Evolutionary conservation across 2,113 vertebrate species (phyloP).

Genomic region (Microtus ochrogaster): DNA sequence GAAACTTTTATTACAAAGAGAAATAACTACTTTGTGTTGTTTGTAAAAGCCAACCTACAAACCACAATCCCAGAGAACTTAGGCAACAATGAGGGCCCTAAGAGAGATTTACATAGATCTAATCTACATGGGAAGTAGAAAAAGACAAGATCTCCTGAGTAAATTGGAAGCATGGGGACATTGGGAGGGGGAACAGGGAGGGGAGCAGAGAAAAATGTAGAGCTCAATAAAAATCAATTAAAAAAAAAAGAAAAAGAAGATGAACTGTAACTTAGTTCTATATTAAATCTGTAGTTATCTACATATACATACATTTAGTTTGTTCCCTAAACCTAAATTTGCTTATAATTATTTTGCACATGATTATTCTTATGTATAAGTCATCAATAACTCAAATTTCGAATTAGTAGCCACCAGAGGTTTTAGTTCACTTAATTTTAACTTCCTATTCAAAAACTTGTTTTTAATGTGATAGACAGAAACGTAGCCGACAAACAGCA

Average conservation of each 20-base stretch:
- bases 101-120: no score
- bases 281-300: not conserved
- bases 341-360: not conserved
- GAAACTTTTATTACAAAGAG: no score
- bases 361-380: slow-evolving; percentile 4
- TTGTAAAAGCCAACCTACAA: no score
- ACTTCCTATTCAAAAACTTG: not conserved
- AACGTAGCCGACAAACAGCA: not conserved
- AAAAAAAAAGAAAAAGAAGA: not conserved
- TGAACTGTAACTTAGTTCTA: not conserved
- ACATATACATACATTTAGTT: not conserved
- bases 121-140: no score
- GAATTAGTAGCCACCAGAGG: not conserved
- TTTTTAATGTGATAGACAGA: slow-evolving; percentile 39
- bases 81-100: no score
- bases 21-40: no score
- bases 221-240: no score
- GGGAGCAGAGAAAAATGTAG: no score
- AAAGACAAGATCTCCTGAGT: no score
- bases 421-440: slow-evolving; percentile 49
- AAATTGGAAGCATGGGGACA: no score
- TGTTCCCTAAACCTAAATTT: slow-evolving; percentile 5
- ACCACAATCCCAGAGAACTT: no score
- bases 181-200: no score
- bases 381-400: slow-evolving; percentile 34